Conservation (phyloP, 2,888 invertebrate genomes). For the Xanthorhoe designata region DNA sequence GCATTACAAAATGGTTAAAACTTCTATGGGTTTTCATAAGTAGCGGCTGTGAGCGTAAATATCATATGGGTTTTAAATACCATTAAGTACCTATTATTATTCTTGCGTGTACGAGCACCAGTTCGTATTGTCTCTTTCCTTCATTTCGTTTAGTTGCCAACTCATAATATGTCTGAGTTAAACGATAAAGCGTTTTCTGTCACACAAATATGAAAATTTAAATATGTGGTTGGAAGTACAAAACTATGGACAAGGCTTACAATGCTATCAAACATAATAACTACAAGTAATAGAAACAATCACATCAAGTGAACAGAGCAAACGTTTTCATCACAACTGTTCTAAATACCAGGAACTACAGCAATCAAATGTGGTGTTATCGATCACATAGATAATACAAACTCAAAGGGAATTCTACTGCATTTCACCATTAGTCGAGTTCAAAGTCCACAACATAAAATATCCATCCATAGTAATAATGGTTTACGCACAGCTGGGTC, state of each 20-base stretch:
- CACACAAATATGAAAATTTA: neutral
- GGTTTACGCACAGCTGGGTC: constrained; percentile 75
- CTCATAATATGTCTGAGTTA: constrained; percentile 10
- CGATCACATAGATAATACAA: constrained; percentile 67
- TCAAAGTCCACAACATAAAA: constrained; percentile 81
- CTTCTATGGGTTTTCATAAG: constrained; percentile 41
- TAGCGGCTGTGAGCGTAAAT: constrained; percentile 62
- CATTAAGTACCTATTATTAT: constrained; percentile 30
- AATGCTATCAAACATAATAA: neutral
- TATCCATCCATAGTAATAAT: constrained; percentile 68
- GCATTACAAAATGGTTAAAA: constrained; percentile 46
- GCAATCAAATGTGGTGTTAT: constrained; percentile 57
- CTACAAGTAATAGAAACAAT: neutral
- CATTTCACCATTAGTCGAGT: constrained; percentile 78
- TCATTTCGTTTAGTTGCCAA: constrained; percentile 22
- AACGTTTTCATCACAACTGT: constrained; percentile 51
- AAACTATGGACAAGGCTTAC: neutral
- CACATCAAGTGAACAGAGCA: constrained; percentile 35
- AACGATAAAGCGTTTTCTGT: neutral
- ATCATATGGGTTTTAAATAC: constrained; percentile 19
- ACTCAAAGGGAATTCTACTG: constrained; percentile 62
- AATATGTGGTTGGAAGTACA: constrained; percentile 10
- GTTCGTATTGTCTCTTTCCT: constrained; percentile 26
- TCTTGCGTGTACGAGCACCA: constrained; percentile 43
- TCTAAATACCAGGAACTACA: constrained; percentile 47